phyloP scores from a whole-genome alignment of 2,797 vertebrate species.

The Sebastes iracundus region DNA sequence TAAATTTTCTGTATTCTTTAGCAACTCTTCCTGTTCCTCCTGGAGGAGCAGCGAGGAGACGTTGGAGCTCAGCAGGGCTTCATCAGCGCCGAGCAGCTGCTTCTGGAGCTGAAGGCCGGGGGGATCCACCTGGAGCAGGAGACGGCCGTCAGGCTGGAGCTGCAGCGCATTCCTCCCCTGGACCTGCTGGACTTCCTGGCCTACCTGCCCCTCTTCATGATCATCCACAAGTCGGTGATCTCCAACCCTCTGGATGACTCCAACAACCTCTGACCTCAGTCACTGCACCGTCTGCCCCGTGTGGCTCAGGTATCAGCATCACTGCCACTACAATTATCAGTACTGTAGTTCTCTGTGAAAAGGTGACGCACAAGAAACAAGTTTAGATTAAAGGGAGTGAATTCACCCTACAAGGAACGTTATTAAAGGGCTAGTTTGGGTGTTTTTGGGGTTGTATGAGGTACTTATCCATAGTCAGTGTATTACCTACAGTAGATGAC shows the following conservation, averaged over 20 bases:
- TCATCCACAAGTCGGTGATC: constrained; percentile 80
- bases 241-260: constrained; percentile 74
- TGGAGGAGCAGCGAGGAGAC: constrained; percentile 76
- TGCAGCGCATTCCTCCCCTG: constrained; percentile 67
- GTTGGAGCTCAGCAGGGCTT: constrained; percentile 36
- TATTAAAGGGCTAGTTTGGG: no score
- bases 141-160: constrained; percentile 59
- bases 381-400: background rate
- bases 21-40: constrained; percentile 82
- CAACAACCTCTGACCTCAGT: constrained; percentile 62
- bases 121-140: constrained; percentile 71
- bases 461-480: no score
- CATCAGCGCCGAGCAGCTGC: constrained; percentile 79
- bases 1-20: constrained; percentile 23
- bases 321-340: background rate
- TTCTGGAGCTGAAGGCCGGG: constrained; percentile 80
- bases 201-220: constrained; percentile 80
- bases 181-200: constrained; percentile 81
- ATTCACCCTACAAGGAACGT: background rate
- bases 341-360: background rate
- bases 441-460: no score
- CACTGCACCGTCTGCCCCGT: background rate
- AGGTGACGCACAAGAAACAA: background rate
- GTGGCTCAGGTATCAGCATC: background rate
- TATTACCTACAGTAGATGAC: no score